Evolutionary conservation across 2,113 vertebrate genomes (phyloP), one percentile per base, ranked within the genome.

Genomic region (Megaceryle maxima): DNA sequence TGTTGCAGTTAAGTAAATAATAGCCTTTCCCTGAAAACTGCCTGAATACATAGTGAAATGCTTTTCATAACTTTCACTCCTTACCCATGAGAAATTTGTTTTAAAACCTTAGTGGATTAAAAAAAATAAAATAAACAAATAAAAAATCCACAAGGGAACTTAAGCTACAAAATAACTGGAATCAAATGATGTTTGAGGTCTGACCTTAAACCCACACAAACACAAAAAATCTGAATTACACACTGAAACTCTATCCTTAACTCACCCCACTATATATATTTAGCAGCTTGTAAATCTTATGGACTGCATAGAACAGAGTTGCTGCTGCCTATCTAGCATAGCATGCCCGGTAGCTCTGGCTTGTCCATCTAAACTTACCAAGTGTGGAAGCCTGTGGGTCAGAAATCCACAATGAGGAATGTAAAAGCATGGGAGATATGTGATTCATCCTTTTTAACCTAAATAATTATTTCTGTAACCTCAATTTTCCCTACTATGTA

Each of bases 61-160:
- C 64, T 92, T 92, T 51, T 92, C 68, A 72, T 90, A 88, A 87
- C 83, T 94, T 90, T 63, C 26, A 3, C 82, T 95, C 44, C 48
- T 82, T 93, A 60, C 29, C 74, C 91, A 80, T 82, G 89, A 94
- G 90, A 96, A 91, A 83, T 92, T 90, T 88, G 33, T 92, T 90
- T 83, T 41, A 91, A 94, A 90, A 76, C 39, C 37, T 81, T 78
- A 51, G 67, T 74, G 70, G 69, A 59, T 82, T 91, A 56, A 73
- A 86, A 81, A 90, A 94, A 94, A n/a, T n/a, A n/a, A 90, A 85
- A 86, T 9, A 94, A 96, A 88, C 76, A 94, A 88, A 83, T 66
- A 96, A 92, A 77, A 95, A 79, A 78, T 77, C 66, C 88, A 26
- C 73, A 59, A 69, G 83, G 63, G 78, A 89, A 51, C 51, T 79